Evolutionary conservation across 2,113 vertebrate genomes (phyloP).

Genomic region (Psilopsiagon aurifrons): DNA sequence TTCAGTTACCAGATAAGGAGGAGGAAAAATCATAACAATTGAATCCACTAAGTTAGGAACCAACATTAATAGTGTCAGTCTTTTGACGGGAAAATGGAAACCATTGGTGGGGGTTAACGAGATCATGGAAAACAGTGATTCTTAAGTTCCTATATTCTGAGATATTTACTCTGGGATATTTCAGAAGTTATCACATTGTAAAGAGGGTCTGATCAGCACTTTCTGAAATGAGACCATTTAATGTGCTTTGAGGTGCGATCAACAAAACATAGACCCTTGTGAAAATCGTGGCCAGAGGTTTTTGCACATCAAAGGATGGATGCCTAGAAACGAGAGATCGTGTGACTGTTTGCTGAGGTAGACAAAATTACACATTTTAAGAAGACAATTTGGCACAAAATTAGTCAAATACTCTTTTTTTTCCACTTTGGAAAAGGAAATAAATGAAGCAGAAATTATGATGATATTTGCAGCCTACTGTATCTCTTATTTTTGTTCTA

Average conservation of each 20-base stretch:
- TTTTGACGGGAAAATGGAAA: not conserved
- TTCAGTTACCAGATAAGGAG: not conserved
- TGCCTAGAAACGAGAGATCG: not conserved
- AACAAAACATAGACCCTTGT: not conserved
- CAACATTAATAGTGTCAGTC: not conserved
- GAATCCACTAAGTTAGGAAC: not conserved
- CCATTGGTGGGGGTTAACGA: not conserved
- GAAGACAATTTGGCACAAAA: not conserved
- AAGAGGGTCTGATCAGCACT: not conserved
- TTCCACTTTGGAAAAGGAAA: not conserved
- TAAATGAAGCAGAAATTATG: not conserved
- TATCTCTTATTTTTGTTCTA: not conserved
- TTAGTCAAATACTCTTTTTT: not conserved
- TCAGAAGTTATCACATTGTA: not conserved
- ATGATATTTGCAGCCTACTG: not conserved
- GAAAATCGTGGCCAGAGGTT: not conserved
- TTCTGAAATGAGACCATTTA: not conserved
- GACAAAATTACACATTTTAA: not conserved
- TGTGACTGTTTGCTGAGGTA: not conserved
- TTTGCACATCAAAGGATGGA: not conserved
- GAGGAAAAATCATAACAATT: not conserved
- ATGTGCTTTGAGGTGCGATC: not conserved
- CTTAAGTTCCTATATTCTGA: not conserved
- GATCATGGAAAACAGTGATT: not conserved
- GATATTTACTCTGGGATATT: not conserved